These are phyloP conservation scores for Nasonia longicornis DNA, from an alignment of 1,140 invertebrate species.

Conservation along the genomic window DNA sequence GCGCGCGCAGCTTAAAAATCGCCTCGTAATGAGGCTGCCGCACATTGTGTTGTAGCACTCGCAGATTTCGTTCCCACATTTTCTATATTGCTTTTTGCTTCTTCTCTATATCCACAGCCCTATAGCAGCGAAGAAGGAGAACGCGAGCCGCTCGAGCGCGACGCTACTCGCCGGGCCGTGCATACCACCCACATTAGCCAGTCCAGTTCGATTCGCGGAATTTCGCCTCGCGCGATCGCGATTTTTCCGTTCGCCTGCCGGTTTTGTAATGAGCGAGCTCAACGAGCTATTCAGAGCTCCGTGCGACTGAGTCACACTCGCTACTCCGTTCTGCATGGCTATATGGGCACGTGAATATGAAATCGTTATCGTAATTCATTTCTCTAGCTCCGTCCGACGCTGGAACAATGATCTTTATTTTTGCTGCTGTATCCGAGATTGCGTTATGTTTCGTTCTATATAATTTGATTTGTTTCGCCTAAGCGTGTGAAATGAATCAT, in stretches of 20 bases:
- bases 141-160: neutral
- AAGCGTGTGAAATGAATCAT: too few species aligned
- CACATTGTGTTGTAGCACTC: neutral
- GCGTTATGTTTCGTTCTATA: neutral
- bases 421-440: neutral
- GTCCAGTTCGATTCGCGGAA: slow-evolving; percentile 23
- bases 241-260: slow-evolving; percentile 1
- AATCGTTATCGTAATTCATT: neutral
- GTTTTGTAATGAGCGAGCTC: neutral
- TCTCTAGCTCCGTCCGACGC: neutral
- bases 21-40: neutral
- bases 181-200: slow-evolving; percentile 9
- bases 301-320: neutral
- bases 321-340: neutral
- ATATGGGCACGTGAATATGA: neutral
- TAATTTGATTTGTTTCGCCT: neutral
- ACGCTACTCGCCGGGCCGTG: neutral
- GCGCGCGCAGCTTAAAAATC: neutral
- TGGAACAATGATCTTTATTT: neutral
- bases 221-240: neutral
- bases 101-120: neutral
- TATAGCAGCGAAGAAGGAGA: neutral
- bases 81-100: neutral
- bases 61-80: neutral
- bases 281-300: neutral